Conservation (phyloP, 2,888 invertebrate species). For the Osmoderma eremita region DNA sequence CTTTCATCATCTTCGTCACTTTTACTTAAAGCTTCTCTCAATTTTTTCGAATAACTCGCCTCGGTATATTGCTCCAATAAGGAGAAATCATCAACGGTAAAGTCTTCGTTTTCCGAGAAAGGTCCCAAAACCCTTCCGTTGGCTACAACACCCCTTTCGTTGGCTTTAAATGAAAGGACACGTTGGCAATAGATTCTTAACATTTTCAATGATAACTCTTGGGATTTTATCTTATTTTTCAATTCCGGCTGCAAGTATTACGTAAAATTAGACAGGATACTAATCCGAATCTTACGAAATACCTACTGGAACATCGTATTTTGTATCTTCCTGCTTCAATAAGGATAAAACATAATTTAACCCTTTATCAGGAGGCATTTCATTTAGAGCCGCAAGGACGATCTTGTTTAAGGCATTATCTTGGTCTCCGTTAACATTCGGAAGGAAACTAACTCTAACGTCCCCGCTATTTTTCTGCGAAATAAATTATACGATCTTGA, state of each 20-base stretch:
- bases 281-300: background rate
- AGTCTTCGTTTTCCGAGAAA: conserved; percentile 75
- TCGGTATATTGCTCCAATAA: conserved; percentile 83
- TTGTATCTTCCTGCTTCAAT: conserved; percentile 66
- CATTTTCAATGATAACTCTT: conserved; percentile 75
- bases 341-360: conserved; percentile 70
- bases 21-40: conserved; percentile 71
- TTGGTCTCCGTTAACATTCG: conserved; percentile 71
- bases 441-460: conserved; percentile 76
- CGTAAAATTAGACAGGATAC: background rate
- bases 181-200: conserved; percentile 75
- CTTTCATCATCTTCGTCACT: conserved; percentile 64
- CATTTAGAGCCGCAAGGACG: conserved; percentile 73
- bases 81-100: conserved; percentile 88
- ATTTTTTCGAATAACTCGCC: conserved; percentile 77
- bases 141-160: conserved; percentile 79
- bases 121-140: conserved; percentile 94
- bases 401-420: conserved; percentile 75
- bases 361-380: conserved; percentile 69
- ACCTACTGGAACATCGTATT: conserved; percentile 68
- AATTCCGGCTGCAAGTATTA: conserved; percentile 63
- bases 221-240: conserved; percentile 68
- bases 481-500: conserved; percentile 2
- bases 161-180: conserved; percentile 74
- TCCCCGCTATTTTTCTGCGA: conserved; percentile 74